Evolutionary conservation across 2,113 vertebrate species (phyloP), one percentile per base, ranked within the genome.

Genomic region (Empidonax alnorum): DNA sequence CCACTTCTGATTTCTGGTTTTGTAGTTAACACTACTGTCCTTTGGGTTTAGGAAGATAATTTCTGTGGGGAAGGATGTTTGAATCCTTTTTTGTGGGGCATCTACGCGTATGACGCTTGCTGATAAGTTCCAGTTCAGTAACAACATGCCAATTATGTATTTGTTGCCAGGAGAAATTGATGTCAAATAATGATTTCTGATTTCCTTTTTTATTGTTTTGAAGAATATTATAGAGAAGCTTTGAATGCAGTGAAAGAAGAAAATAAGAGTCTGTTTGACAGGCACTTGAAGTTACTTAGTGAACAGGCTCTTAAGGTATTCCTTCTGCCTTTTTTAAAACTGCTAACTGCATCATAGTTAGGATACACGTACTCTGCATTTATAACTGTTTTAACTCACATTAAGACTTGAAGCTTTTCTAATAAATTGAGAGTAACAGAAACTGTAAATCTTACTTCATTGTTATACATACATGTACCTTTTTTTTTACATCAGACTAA

Each of bases 291-390:
- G 44, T 91, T 97, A 63, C 97, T 90, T 61, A 98, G 97, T 79
- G 97, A 98, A 61, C 92, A 97, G 78, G 98, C 98, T 21, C 73
- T 92, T 61, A 91, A 98, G 98, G 98, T 99, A 97, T 94, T 87
- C 67, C 20, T 96, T 96, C 44, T 78, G 14, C 55, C 84, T 95
- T 95, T 87, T 42, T 4, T 5, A 20, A 53, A 63, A 52, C 27
- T 59, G 5, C 23, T 58, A 50, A 46, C 46, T 53, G 8, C 2
- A 9, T 59, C 42, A 19, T 18, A 55, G 14, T 71, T 95, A 55
- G 27, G 27, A 47, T 71, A 67, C 6, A 23, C 23, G 42, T 46
- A 39, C 47, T 61, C 23, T 53, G 25, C n/a, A n/a, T 35, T 66
- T 66, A 42, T 72, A 37, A 62, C 33, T 77, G 35, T 63, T 77